Conservation (phyloP, 2,888 invertebrate species). For the Apamea crenata region DNA sequence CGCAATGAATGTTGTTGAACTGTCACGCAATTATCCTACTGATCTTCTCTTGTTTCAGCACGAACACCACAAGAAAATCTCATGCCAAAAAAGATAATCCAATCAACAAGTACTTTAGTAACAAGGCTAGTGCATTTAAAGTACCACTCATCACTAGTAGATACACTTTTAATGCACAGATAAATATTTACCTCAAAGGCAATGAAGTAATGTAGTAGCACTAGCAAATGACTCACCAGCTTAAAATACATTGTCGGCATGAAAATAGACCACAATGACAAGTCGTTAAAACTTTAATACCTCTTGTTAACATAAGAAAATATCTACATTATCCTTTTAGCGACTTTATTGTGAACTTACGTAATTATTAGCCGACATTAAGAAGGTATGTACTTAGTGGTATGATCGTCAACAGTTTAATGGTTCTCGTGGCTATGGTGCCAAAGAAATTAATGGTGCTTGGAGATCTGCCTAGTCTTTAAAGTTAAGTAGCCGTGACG, state of each 20-base stretch:
- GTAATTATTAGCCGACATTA: not conserved
- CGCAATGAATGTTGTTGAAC: no score
- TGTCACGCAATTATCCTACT: no score
- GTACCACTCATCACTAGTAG: conserved; percentile 2
- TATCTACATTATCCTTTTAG: conserved; percentile 13
- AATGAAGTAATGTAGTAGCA: conserved; percentile 12
- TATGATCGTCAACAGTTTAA: conserved; percentile 12
- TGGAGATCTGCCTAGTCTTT: conserved; percentile 29
- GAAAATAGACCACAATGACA: conserved; percentile 36
- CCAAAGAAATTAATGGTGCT: conserved; percentile 28
- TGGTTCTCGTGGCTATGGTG: conserved; percentile 20
- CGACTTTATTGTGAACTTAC: not conserved
- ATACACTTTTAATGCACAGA: conserved; percentile 33
- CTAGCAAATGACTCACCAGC: conserved; percentile 16
- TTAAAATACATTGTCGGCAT: conserved; percentile 26
- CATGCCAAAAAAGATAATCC: conserved; percentile 1
- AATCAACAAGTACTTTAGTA: conserved; percentile 5
- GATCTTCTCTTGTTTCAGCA: not conserved
- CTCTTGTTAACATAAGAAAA: conserved; percentile 34
- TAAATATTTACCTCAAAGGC: conserved; percentile 25
- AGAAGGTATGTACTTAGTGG: not conserved
- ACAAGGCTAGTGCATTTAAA: conserved; percentile 1
- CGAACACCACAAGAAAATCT: not conserved
- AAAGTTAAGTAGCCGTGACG: conserved; percentile 18
- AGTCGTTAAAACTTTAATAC: conserved; percentile 44